Percentiles rank a stretch among this genome's conserved stretches.
Conservation (phyloP, 2,113 vertebrate species). For the Eira barbara region DNA sequence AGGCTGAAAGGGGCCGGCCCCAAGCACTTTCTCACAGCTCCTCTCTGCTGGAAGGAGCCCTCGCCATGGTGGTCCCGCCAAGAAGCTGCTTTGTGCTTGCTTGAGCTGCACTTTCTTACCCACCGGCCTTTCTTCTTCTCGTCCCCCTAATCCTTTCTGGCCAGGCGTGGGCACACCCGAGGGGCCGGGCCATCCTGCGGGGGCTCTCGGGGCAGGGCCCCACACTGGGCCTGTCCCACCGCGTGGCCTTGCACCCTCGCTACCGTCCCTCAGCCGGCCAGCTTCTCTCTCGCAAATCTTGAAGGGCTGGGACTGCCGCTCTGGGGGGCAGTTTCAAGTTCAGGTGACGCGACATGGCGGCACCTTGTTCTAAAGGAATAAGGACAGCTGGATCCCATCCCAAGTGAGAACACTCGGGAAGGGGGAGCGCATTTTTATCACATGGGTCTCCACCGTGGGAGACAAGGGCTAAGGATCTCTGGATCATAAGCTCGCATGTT, state of each 20-base stretch:
- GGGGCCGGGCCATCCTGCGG: rapidly evolving
- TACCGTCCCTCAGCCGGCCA: neutral
- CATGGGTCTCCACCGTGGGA: rapidly evolving
- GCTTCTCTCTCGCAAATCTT: neutral
- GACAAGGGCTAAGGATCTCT: neutral
- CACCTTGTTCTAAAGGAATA: neutral
- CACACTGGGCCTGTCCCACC: neutral
- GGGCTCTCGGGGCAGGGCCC: neutral
- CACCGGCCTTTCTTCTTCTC: neutral
- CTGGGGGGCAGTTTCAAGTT: neutral
- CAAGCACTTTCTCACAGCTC: constrained; percentile 30
- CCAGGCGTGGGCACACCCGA: neutral
- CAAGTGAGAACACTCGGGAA: rapidly evolving
- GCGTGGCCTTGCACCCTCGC: rapidly evolving
- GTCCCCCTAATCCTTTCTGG: neutral
- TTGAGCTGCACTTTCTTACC: neutral
- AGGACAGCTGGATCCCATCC: rapidly evolving
- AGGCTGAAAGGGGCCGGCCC: neutral
- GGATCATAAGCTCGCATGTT: rapidly evolving
- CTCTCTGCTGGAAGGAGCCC: neutral
- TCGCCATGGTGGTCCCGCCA: neutral
- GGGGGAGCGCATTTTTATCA: rapidly evolving
- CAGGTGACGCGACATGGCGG: rapidly evolving
- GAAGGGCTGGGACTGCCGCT: neutral
- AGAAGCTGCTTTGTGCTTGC: neutral